phyloP scores from a whole-genome alignment of 2,113 vertebrate species.

The Dipodomys spectabilis region DNA sequence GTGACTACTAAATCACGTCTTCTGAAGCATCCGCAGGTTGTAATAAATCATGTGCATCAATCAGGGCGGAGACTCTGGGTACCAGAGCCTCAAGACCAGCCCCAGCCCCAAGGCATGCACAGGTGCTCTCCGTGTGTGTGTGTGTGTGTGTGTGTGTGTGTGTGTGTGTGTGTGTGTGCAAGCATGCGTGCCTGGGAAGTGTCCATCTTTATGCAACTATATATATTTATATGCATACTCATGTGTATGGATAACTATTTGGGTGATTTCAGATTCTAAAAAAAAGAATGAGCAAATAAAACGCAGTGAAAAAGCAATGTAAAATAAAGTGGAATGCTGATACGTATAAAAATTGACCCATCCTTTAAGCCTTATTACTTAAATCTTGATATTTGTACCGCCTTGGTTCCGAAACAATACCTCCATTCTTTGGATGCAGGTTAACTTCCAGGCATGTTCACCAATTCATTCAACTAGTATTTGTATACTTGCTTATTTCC shows the following conservation, averaged over 20 bases:
- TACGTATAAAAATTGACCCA: rapidly evolving
- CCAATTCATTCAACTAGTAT: rapidly evolving
- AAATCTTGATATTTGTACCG: neutral
- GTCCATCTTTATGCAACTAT: too few relatives aligned
- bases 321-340: too few relatives aligned
- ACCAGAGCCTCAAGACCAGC: constrained; percentile 57
- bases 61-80: constrained; percentile 78
- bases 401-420: neutral
- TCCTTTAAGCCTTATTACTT: too few relatives aligned
- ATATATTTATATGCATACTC: too few relatives aligned
- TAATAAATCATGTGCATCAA: constrained; percentile 87
- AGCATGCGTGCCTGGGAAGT: too few relatives aligned
- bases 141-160: too few relatives aligned
- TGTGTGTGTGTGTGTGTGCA: too few relatives aligned
- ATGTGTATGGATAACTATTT: neutral
- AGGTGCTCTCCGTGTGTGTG: neutral
- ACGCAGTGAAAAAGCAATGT: neutral
- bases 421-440: rapidly evolving
- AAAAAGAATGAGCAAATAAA: neutral
- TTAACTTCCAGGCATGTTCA: rapidly evolving
- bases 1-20: constrained; percentile 92
- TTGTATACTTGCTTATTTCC: neutral
- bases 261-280: neutral
- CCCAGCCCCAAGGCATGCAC: constrained; percentile 52
- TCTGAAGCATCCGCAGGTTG: constrained; percentile 85